Evolutionary conservation across 2,888 invertebrate genomes (phyloP).

Genomic region (Macrosiphum euphorbiae): DNA sequence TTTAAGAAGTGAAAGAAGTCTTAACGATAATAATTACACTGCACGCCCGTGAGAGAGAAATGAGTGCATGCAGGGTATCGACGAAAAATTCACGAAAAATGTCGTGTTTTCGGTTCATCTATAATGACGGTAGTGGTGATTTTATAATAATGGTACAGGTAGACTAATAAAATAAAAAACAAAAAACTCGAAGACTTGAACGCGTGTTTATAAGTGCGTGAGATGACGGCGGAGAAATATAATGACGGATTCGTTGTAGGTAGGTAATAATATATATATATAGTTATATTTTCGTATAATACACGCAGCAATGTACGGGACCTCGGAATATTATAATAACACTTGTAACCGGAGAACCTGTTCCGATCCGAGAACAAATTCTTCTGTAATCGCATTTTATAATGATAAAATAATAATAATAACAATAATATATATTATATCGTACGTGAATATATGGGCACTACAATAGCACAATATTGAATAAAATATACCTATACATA

Average conservation of each 20-base stretch:
- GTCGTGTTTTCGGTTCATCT: constrained; percentile 39
- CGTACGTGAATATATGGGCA: constrained; percentile 13
- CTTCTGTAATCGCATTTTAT: constrained; percentile 53
- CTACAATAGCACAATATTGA: constrained; percentile 4
- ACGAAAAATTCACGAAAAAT: constrained; percentile 51
- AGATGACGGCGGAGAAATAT: constrained; percentile 47
- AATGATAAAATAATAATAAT: constrained; percentile 52
- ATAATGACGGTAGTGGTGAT: constrained; percentile 21
- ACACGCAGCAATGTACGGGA: constrained; percentile 21
- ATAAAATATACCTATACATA: neutral
- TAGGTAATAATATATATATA: neutral
- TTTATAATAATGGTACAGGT: constrained; percentile 47
- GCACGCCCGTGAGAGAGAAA: neutral
- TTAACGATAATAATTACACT: neutral
- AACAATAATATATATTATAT: constrained; percentile 19
- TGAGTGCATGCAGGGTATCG: neutral
- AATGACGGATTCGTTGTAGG: constrained; percentile 55
- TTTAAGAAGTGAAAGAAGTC: neutral
- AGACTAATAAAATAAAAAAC: constrained; percentile 5
- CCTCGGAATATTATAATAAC: constrained; percentile 51
- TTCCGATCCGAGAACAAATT: constrained; percentile 54
- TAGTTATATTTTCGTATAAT: neutral
- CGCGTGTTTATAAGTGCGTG: constrained; percentile 45
- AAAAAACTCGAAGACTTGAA: neutral
- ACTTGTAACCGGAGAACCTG: constrained; percentile 59